These are phyloP conservation scores for Branchellion lobata DNA, from an alignment of 2,888 invertebrate genomes.

Conservation along the genomic window DNA sequence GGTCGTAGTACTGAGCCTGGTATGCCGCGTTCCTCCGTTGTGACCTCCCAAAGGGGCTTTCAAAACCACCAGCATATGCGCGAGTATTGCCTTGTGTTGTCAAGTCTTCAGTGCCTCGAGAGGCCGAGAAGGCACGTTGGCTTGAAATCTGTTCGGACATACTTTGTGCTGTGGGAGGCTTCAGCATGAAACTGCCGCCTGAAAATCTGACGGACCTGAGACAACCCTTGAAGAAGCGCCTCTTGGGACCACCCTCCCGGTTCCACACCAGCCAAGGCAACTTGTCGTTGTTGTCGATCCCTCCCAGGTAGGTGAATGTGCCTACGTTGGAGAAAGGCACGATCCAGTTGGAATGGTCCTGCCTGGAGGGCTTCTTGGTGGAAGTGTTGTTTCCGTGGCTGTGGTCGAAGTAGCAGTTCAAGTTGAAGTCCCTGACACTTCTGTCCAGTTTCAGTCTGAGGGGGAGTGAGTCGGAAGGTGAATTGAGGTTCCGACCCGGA, in stretches of 20 bases:
- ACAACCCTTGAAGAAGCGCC: conserved; percentile 57
- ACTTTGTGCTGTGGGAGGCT: neutral
- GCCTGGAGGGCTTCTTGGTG: neutral
- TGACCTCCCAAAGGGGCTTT: neutral
- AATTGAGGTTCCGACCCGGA: too few species aligned
- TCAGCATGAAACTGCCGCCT: conserved; percentile 20
- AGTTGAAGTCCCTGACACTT: neutral
- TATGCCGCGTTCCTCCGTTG: neutral
- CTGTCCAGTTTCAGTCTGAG: neutral
- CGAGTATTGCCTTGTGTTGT: too few species aligned
- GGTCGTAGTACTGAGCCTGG: conserved; percentile 11
- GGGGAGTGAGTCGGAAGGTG: too few species aligned
- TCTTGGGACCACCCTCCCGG: conserved; percentile 48
- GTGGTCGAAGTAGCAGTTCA: neutral
- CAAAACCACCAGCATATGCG: too few species aligned
- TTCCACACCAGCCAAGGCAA: conserved; percentile 60
- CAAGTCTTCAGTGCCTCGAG: too few species aligned
- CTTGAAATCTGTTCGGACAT: too few species aligned
- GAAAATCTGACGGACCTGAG: conserved; percentile 56
- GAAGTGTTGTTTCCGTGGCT: neutral
- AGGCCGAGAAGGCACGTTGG: too few species aligned
- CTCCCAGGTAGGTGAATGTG: conserved; percentile 55
- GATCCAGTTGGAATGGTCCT: neutral
- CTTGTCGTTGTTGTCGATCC: conserved; percentile 47
- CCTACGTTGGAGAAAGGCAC: conserved; percentile 49